A percentile compares a stretch with the other conserved stretches of the same genome.
These are phyloP conservation scores for Ceratoteleas bidentatus DNA, from an alignment of 1,140 invertebrate species.

Conservation along the genomic window DNA sequence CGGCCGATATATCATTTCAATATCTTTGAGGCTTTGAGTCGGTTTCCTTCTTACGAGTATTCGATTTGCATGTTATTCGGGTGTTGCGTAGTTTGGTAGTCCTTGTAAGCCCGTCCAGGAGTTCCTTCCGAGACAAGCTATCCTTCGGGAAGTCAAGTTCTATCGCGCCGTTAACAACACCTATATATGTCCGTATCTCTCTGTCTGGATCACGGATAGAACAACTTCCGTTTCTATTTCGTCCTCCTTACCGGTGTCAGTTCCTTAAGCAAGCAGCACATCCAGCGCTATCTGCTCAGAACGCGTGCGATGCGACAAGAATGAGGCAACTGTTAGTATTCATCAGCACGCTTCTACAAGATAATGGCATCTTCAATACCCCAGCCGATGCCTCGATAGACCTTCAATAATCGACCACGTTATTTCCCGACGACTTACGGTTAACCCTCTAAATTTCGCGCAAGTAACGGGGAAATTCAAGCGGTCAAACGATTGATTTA, in stretches of 20 bases:
- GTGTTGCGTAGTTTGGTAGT: conserved; percentile 55
- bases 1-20: conserved; percentile 26
- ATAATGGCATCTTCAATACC: conserved; percentile 41
- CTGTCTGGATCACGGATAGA: conserved; percentile 36
- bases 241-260: conserved; percentile 39
- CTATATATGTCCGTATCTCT: conserved; percentile 42
- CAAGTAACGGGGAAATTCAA: conserved; percentile 2
- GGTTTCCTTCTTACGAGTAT: conserved; percentile 54
- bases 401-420: conserved; percentile 32
- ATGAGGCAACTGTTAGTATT: conserved; percentile 37
- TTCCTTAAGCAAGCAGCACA: conserved; percentile 36
- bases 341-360: conserved; percentile 32
- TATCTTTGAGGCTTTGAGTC: conserved; percentile 67
- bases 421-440: conserved; percentile 29
- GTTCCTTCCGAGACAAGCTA: conserved; percentile 57
- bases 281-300: conserved; percentile 16
- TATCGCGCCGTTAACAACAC: conserved; percentile 39
- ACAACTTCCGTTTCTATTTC: conserved; percentile 50
- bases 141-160: conserved; percentile 47
- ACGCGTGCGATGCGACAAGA: conserved; percentile 33
- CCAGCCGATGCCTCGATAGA: not conserved
- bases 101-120: conserved; percentile 52
- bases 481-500: conserved; percentile 24
- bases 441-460: conserved; percentile 17
- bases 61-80: conserved; percentile 72